phyloP scores from a whole-genome alignment of 2,113 vertebrate genomes.

The Butastur rufipennis region DNA sequence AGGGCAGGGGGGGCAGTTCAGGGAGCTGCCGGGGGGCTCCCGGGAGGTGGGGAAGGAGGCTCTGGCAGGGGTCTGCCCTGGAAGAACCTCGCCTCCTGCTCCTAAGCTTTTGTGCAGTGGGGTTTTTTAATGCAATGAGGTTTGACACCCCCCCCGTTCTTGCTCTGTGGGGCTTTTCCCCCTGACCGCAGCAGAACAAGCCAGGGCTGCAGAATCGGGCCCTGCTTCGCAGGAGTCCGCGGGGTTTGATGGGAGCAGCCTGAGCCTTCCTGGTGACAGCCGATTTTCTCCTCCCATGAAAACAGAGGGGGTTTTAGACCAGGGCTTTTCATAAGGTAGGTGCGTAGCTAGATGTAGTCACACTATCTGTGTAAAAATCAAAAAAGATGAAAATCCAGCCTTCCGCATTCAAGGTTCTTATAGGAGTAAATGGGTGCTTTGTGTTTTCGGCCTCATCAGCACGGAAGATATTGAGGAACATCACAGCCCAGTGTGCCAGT shows the following conservation, averaged over 20 bases:
- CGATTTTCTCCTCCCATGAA: rapidly evolving
- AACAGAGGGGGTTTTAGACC: neutral
- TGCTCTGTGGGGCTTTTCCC: neutral
- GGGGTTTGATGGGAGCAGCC: neutral
- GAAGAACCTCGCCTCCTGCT: neutral
- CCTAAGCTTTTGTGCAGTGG: neutral
- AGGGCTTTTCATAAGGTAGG: neutral
- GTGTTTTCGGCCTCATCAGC: neutral
- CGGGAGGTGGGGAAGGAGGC: neutral
- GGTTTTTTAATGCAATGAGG: neutral
- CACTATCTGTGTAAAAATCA: neutral
- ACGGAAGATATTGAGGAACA: neutral
- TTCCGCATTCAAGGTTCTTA: neutral
- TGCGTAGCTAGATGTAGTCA: neutral
- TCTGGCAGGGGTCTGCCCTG: neutral
- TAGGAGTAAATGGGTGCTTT: neutral
- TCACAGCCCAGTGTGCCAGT: neutral
- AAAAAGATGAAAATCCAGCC: neutral
- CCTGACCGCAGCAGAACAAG: neutral
- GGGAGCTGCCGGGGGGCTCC: neutral
- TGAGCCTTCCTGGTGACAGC: neutral
- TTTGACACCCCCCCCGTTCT: neutral
- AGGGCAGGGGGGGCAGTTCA: neutral
- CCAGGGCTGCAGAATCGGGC: neutral
- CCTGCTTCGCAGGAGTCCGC: neutral